These are phyloP conservation scores for Rhodinocichla rosea DNA, from an alignment of 2,113 vertebrate species.

Conservation along the genomic window DNA sequence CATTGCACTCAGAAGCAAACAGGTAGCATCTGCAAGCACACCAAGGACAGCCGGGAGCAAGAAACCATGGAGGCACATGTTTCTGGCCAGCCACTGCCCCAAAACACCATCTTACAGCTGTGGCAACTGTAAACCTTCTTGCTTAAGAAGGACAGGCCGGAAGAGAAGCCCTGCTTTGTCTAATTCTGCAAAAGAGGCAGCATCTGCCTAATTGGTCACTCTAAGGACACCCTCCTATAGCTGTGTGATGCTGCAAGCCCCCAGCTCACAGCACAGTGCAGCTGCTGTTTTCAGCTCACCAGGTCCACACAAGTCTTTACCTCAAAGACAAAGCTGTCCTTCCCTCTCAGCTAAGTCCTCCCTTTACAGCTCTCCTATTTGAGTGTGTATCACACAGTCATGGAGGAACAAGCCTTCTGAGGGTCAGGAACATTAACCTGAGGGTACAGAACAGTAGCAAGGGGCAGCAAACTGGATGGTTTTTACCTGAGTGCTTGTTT, in stretches of 20 bases:
- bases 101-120: neutral
- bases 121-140: neutral
- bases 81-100: neutral
- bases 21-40: neutral
- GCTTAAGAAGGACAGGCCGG: neutral
- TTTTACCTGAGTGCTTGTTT: neutral
- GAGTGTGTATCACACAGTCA: neutral
- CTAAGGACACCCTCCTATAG: neutral
- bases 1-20: neutral
- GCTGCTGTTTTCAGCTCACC: neutral
- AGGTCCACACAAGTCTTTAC: neutral
- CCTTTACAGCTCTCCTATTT: neutral
- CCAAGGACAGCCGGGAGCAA: neutral
- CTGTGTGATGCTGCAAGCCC: fast-evolving
- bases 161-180: neutral
- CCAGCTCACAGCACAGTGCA: neutral
- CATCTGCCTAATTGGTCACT: neutral
- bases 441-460: neutral
- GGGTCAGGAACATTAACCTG: neutral
- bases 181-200: neutral
- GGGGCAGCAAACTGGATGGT: neutral
- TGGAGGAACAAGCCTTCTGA: neutral
- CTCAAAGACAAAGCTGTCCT: neutral
- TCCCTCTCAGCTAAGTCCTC: neutral
- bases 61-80: neutral